Base-by-base conservation (phyloP, 2,113 vertebrate species). In the Amphiprion percula region DNA sequence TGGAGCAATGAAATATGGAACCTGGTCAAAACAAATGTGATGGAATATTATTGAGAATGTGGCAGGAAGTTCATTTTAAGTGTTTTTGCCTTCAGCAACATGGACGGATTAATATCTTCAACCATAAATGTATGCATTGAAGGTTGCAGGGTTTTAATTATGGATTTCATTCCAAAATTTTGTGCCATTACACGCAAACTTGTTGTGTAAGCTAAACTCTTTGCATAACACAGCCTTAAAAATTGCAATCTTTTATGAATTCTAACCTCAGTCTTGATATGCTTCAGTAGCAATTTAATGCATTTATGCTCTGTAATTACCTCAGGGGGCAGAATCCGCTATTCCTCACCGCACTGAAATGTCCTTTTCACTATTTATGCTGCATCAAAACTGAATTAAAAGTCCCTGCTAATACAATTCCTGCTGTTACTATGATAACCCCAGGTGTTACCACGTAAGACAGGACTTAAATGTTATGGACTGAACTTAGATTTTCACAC, bases 1-100 rank as follows among this genome's bases (percentile, higher is more conserved):
- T 0, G 97, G 97, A 50, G 94, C 95, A 44, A 97, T 94, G 84
- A 97, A 97, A 78, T 95, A 96, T 2, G 96, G 95, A 56, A 96
- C 89, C 97, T 98, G 78, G 4, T 15, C 15, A 64, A 63, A 28
- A 71, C 0, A 11, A 16, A 66, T 55, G 0, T 19, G 64, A 65
- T 1, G 28, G 28, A 65, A 14, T 55, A 16, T 28, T 7, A 56
- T 21, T 16, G 12, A 73, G 5, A 65, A 62, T 46, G 0, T 44
- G 11, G 2, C 3, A 14, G 46, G 12, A 52, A 23, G 41, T 47
- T 26, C 26, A n/a, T 46, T 19, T 10, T 4, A 65, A 8, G 4
- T 28, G 4, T 23, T 66, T 61, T 52, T 15, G 14, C 50, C 60
- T 68, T 71, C 1, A 65, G 26, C 0, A 53, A 10, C 14, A 44